Evolutionary conservation across 2,113 vertebrate species (phyloP).

Genomic region (Piaya cayana): DNA sequence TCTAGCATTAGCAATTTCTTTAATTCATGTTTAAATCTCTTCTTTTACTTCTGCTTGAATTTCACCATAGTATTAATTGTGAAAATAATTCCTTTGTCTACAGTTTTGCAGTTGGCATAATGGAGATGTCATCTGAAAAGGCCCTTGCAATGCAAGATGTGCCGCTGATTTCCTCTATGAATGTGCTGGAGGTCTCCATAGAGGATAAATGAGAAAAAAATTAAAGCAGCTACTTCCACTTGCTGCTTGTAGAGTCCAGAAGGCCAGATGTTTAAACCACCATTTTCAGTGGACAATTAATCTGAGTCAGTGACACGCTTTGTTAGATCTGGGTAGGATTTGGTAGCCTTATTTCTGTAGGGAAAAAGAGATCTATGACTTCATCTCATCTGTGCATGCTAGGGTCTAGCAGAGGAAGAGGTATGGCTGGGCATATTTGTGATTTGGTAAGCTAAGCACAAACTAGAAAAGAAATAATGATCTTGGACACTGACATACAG

Average conservation of each 20-base stretch:
- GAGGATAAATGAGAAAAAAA: not conserved
- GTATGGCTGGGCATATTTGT: not conserved
- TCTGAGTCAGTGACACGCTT: not conserved
- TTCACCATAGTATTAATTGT: not conserved
- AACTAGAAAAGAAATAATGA: not conserved
- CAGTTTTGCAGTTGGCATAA: not conserved
- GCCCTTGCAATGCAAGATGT: not conserved
- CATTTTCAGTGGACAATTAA: not conserved
- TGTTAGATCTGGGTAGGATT: not conserved
- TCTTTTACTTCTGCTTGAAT: not conserved
- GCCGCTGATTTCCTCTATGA: rapidly evolving
- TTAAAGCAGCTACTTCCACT: not conserved
- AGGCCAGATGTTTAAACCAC: not conserved
- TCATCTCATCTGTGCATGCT: not conserved
- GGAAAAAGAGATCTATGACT: not conserved
- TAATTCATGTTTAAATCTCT: not conserved
- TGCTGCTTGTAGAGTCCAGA: not conserved
- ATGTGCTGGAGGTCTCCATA: not conserved
- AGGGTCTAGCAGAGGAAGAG: not conserved
- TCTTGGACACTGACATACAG: not conserved
- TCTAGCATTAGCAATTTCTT: not conserved
- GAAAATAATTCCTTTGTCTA: not conserved
- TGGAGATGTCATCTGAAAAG: not conserved
- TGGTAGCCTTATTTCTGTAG: not conserved
- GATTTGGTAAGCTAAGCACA: not conserved